phyloP scores from a whole-genome alignment of 64 coral and sea anemone species.

The Platygyra sinensis region DNA sequence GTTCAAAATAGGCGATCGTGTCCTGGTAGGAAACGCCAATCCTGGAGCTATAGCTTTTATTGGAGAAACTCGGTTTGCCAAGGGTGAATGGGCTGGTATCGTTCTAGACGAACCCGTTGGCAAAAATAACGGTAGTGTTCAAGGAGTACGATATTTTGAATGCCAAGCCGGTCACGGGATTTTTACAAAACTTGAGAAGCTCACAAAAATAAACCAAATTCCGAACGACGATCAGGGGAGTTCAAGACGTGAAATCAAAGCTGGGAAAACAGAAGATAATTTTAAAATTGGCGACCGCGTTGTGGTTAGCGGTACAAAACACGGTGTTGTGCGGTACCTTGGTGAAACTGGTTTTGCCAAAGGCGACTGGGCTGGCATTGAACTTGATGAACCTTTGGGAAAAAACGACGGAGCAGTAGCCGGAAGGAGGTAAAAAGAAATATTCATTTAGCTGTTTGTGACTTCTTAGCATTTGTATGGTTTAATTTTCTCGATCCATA shows the following conservation, averaged over 20 bases:
- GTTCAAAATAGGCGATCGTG: conserved; percentile 94
- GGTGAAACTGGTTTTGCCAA: conserved; percentile 98
- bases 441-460: neutral
- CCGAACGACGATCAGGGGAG: conserved; percentile 22
- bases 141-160: conserved; percentile 90
- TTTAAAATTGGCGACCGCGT: conserved; percentile 93
- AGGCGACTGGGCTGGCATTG: conserved; percentile 93
- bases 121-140: conserved; percentile 96
- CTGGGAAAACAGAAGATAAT: conserved; percentile 29
- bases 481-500: no score
- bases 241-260: conserved; percentile 19
- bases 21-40: conserved; percentile 87
- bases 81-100: conserved; percentile 96
- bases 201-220: conserved; percentile 83
- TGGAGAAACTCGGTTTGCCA: conserved; percentile 95
- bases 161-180: conserved; percentile 82
- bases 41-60: conserved; percentile 90
- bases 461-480: neutral
- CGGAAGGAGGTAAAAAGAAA: conserved; percentile 79
- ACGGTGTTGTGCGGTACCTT: conserved; percentile 83
- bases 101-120: conserved; percentile 85
- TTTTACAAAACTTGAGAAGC: conserved; percentile 91
- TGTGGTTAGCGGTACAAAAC: conserved; percentile 88
- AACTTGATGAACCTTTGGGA: conserved; percentile 90
- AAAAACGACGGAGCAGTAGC: conserved; percentile 99